A percentile compares a stretch with the other conserved stretches of the same genome.
These are phyloP conservation scores for Drosophila pseudotakahashii DNA, from an alignment of 2,888 invertebrate genomes.

Conservation along the genomic window DNA sequence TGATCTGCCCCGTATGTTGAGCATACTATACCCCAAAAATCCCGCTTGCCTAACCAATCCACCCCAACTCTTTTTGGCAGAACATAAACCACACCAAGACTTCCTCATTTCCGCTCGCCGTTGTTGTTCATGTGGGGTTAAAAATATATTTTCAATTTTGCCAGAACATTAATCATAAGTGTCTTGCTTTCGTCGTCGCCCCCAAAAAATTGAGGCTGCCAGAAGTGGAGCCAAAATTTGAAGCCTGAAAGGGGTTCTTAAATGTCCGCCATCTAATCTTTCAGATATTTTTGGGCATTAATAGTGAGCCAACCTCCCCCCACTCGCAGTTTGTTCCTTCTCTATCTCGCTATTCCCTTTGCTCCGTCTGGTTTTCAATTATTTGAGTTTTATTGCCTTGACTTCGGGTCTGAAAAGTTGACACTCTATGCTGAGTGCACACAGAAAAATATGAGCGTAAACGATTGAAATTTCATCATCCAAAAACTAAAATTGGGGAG, in stretches of 20 bases:
- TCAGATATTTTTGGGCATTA: slow-evolving; percentile 67
- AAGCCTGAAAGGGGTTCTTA: slow-evolving; percentile 44
- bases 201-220: slow-evolving; percentile 56
- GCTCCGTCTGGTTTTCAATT: slow-evolving; percentile 66
- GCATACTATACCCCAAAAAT: slow-evolving; percentile 46
- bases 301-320: slow-evolving; percentile 29
- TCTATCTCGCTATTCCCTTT: slow-evolving; percentile 24
- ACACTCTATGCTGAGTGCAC: slow-evolving; percentile 57
- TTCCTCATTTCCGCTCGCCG: slow-evolving; percentile 73
- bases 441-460: slow-evolving; percentile 5
- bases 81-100: slow-evolving; percentile 71
- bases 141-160: slow-evolving; percentile 71
- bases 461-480: neutral
- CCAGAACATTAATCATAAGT: slow-evolving; percentile 76
- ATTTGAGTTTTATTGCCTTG: slow-evolving; percentile 74
- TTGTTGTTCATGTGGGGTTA: slow-evolving; percentile 38
- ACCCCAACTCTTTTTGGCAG: slow-evolving; percentile 75
- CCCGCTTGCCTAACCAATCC: slow-evolving; percentile 26
- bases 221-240: slow-evolving; percentile 6
- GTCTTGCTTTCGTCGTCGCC: slow-evolving; percentile 38
- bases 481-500: neutral
- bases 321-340: neutral
- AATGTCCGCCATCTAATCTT: slow-evolving; percentile 71
- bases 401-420: slow-evolving; percentile 73
- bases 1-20: slow-evolving; percentile 65